Conservation (phyloP, 2,113 vertebrate species). For the Caranx ignobilis region DNA sequence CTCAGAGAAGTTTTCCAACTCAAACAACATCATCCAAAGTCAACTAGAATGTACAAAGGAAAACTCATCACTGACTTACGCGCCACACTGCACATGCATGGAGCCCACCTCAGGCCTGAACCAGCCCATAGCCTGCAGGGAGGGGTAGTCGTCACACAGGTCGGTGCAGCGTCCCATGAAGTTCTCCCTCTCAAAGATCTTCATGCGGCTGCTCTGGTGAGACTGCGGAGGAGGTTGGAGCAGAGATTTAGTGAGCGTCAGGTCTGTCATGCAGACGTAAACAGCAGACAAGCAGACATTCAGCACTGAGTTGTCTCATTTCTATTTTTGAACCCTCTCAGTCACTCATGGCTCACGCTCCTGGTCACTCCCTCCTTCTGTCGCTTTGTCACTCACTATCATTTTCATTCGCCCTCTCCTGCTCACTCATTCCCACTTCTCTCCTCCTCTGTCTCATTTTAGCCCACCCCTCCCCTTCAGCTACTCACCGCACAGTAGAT, state of each 20-base stretch:
- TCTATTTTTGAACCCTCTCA: slow-evolving; percentile 47
- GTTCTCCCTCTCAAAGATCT: slow-evolving; percentile 83
- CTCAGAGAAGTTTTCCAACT: not conserved
- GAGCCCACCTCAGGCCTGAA: slow-evolving; percentile 80
- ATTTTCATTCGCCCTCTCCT: not conserved
- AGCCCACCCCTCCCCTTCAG: not conserved
- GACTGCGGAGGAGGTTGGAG: slow-evolving; percentile 60
- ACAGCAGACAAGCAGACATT: not conserved
- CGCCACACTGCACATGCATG: slow-evolving; percentile 85
- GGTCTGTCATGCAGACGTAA: not conserved
- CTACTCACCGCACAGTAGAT: slow-evolving; percentile 82
- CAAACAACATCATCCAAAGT: not conserved
- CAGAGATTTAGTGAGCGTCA: not conserved
- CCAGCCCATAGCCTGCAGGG: slow-evolving; percentile 86
- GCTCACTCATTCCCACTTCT: slow-evolving; percentile 3
- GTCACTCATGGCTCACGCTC: slow-evolving; percentile 26
- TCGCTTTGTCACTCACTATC: slow-evolving; percentile 25
- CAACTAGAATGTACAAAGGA: not conserved
- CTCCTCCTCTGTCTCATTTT: not conserved
- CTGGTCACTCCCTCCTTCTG: slow-evolving; percentile 15
- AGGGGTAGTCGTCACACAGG: slow-evolving; percentile 85
- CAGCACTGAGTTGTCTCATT: not conserved
- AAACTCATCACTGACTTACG: slow-evolving; percentile 71
- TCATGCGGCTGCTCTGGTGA: slow-evolving; percentile 82
- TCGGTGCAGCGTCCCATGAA: slow-evolving; percentile 81